phyloP scores from a whole-genome alignment of 2,113 vertebrate genomes.

The Sitta europaea region DNA sequence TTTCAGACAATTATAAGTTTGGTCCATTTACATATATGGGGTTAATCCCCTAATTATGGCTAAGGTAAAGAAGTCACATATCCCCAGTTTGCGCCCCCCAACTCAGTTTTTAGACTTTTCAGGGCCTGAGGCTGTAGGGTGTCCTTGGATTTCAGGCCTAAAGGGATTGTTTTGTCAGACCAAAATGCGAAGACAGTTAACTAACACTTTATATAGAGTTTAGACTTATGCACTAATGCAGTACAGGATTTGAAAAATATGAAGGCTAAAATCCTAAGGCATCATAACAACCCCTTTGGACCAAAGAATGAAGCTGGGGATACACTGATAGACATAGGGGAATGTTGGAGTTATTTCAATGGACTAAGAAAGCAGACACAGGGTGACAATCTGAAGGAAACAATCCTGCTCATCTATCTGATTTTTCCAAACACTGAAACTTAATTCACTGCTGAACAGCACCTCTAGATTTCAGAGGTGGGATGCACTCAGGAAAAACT shows the following conservation, averaged over 20 bases:
- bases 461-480: background rate
- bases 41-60: background rate
- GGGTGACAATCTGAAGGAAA: background rate
- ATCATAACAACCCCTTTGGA: background rate
- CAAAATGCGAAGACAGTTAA: background rate
- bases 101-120: background rate
- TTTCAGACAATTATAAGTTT: background rate
- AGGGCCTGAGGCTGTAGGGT: background rate
- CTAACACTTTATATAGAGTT: background rate
- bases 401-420: background rate
- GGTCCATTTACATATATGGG: background rate
- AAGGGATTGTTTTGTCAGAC: background rate
- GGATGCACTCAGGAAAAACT: background rate
- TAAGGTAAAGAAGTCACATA: background rate
- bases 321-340: rapidly evolving
- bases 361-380: background rate
- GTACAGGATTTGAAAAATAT: background rate
- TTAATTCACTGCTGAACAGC: background rate
- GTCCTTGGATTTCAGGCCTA: background rate
- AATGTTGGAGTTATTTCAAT: background rate
- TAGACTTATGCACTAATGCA: background rate
- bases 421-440: background rate
- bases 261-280: background rate
- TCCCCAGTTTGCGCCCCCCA: background rate
- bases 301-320: background rate